phyloP scores from a whole-genome alignment of 2,797 vertebrate species.

The Corythornis leucogaster region DNA sequence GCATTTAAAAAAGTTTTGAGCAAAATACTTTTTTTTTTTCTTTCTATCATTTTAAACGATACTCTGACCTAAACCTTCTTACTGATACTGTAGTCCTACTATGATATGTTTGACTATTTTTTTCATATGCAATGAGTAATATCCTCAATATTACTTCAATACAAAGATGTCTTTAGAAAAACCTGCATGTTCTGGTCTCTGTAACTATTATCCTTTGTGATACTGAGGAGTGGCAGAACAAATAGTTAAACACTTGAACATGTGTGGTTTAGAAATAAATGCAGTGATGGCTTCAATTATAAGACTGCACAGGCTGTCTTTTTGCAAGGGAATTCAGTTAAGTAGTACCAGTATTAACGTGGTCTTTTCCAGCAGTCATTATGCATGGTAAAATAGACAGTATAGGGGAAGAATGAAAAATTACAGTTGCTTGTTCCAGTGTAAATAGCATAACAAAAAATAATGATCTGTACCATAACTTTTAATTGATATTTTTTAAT shows the following conservation, averaged over 20 bases:
- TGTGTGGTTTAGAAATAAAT: not conserved
- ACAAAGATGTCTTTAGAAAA: not conserved
- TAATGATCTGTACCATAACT: fast-evolving
- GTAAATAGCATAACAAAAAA: slow-evolving; percentile 1
- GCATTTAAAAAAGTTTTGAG: not conserved
- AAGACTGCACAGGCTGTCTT: not conserved
- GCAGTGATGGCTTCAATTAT: not conserved
- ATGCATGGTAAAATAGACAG: not conserved
- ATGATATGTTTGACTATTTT: not conserved
- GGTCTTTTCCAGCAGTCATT: not conserved
- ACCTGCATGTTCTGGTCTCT: not conserved
- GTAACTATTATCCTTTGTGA: not conserved
- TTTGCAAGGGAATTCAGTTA: not conserved
- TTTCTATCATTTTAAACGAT: not conserved
- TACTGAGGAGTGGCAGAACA: not conserved
- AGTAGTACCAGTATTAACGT: not conserved
- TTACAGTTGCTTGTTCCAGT: slow-evolving; percentile 14
- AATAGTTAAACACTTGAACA: not conserved
- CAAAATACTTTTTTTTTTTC: not conserved
- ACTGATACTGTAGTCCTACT: not conserved
- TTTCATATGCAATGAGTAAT: not conserved
- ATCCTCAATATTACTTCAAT: not conserved
- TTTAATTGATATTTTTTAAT: too few species aligned
- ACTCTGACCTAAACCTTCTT: not conserved
- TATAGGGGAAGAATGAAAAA: not conserved